Conservation (phyloP, 2,113 vertebrate genomes). For the Microtus oregoni region DNA sequence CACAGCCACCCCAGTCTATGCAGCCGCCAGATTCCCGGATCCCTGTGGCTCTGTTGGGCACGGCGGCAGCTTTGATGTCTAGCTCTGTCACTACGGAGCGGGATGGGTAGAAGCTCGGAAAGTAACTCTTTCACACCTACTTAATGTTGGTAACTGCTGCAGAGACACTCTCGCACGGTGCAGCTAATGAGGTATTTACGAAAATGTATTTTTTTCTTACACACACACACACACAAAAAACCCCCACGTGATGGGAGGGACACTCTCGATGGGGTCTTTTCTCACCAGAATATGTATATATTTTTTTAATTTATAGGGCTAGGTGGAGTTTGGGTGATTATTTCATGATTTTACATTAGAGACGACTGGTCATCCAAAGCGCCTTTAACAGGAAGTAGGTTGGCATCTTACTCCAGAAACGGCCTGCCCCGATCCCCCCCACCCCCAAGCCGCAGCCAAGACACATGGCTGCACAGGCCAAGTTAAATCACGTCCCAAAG, state of each 20-base stretch:
- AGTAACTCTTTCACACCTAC: constrained; percentile 85
- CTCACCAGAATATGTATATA: neutral
- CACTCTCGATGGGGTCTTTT: constrained; percentile 55
- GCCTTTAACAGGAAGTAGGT: constrained; percentile 15
- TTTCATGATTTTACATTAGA: constrained; percentile 28
- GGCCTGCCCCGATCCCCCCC: neutral
- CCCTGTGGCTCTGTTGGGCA: constrained; percentile 63
- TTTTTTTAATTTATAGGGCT: neutral
- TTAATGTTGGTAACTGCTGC: constrained; percentile 82
- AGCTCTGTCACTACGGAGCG: constrained; percentile 70
- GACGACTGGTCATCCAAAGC: constrained; percentile 16
- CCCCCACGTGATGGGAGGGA: constrained; percentile 15
- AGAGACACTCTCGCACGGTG: constrained; percentile 73
- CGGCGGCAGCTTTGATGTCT: constrained; percentile 77
- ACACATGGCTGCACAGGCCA: neutral
- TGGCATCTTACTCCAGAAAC: neutral
- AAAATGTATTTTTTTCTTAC: constrained; percentile 76
- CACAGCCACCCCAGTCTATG: constrained; percentile 45
- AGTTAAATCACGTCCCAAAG: constrained; percentile 1
- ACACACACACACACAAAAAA: too few species aligned
- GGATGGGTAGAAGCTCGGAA: constrained; percentile 72
- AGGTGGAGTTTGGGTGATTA: neutral
- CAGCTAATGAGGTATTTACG: constrained; percentile 85
- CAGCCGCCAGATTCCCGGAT: constrained; percentile 63
- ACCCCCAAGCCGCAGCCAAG: neutral